Conservation (phyloP, 2,797 vertebrate genomes). For the Hydrophis major region DNA sequence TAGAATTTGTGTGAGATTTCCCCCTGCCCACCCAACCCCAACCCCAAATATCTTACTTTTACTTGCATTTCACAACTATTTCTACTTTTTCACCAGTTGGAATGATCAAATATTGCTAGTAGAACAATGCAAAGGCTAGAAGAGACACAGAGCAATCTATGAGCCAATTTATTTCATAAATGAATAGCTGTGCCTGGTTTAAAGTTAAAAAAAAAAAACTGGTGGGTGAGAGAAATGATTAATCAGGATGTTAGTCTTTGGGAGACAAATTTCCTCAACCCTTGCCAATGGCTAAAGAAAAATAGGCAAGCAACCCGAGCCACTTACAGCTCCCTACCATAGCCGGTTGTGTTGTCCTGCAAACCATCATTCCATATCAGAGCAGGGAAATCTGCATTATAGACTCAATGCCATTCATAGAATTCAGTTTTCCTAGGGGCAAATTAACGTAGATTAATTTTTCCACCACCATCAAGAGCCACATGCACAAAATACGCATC, state of each 20-base stretch:
- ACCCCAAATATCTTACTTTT: neutral
- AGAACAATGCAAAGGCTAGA: neutral
- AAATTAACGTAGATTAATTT: neutral
- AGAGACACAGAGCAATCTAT: neutral
- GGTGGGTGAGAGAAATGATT: neutral
- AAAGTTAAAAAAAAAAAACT: neutral
- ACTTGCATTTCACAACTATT: neutral
- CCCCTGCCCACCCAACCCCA: neutral
- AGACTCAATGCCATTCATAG: neutral
- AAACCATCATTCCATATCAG: neutral
- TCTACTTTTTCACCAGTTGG: neutral
- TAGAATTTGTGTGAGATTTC: too few relatives aligned
- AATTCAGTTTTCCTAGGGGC: neutral
- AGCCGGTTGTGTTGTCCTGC: neutral
- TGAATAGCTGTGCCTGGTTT: neutral
- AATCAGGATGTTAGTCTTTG: neutral
- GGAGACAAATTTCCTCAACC: neutral
- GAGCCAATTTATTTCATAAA: neutral
- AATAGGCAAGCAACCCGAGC: neutral
- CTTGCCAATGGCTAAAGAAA: neutral
- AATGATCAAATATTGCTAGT: neutral
- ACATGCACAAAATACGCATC: neutral
- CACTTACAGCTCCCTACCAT: neutral
- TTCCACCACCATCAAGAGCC: neutral
- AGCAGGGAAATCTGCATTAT: neutral